phyloP scores from a whole-genome alignment of 2,797 vertebrate genomes.

The Pseudomugil gertrudae region DNA sequence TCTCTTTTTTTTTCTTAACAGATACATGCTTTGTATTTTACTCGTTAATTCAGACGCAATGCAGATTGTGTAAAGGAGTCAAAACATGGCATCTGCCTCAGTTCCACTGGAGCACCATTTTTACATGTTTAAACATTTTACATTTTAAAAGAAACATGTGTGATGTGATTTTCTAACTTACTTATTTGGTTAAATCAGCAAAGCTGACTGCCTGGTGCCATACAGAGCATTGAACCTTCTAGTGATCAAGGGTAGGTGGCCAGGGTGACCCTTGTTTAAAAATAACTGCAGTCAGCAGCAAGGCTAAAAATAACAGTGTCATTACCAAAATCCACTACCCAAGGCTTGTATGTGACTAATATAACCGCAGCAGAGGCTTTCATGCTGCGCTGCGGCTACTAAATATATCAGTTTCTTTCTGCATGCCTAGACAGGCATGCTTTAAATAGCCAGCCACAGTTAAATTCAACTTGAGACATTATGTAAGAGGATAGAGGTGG shows the following conservation, averaged over 20 bases:
- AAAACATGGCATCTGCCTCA: constrained; percentile 9
- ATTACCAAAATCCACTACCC: constrained; percentile 77
- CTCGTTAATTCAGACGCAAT: constrained; percentile 27
- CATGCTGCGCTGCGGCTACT: constrained; percentile 72
- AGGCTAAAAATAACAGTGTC: constrained; percentile 79
- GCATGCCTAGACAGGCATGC: constrained; percentile 70
- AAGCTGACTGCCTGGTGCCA: constrained; percentile 17
- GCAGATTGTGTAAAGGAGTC: not conserved
- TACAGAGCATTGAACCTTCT: constrained; percentile 35
- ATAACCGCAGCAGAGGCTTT: constrained; percentile 79
- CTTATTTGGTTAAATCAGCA: constrained; percentile 30
- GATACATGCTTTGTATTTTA: constrained; percentile 42
- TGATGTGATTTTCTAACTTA: not conserved
- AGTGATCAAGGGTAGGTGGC: not conserved
- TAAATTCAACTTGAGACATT: constrained; percentile 84
- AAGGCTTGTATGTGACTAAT: constrained; percentile 76
- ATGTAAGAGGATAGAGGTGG: constrained; percentile 81
- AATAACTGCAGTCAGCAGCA: constrained; percentile 68
- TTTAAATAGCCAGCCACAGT: constrained; percentile 78
- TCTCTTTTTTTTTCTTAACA: constrained; percentile 5
- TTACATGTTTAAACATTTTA: constrained; percentile 1
- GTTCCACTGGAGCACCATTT: no score
- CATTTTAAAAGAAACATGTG: not conserved
- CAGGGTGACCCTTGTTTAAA: constrained; percentile 56
- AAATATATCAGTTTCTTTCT: constrained; percentile 86